These are phyloP conservation scores for Zaprionus ghesquierei DNA, from an alignment of 1,140 invertebrate species.

Conservation along the genomic window DNA sequence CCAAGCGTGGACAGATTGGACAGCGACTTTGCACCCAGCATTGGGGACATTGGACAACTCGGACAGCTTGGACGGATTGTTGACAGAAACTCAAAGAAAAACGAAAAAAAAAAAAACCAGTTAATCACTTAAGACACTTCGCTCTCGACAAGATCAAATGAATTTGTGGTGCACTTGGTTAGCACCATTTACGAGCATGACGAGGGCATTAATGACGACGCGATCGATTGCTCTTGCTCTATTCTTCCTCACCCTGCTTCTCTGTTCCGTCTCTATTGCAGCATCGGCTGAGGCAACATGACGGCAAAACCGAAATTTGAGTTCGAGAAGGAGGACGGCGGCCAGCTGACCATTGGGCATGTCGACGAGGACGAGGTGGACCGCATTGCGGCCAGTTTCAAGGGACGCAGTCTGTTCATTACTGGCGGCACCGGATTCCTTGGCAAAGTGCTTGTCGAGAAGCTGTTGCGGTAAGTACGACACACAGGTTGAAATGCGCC, in stretches of 20 bases:
- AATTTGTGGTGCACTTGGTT: conserved; percentile 70
- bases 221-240: not conserved
- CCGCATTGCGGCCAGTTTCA: conserved; percentile 84
- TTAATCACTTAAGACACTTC: conserved; percentile 13
- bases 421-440: conserved; percentile 92
- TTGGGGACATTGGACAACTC: conserved; percentile 38
- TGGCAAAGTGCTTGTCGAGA: conserved; percentile 95
- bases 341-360: conserved; percentile 56
- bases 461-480: conserved; percentile 86
- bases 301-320: conserved; percentile 69
- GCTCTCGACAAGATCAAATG: conserved; percentile 57
- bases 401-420: conserved; percentile 84
- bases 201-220: conserved; percentile 14
- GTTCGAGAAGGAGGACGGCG: conserved; percentile 72
- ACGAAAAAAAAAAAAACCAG: conserved; percentile 20
- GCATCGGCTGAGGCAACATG: conserved; percentile 43
- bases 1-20: conserved; percentile 26
- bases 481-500: not conserved
- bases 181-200: conserved; percentile 13
- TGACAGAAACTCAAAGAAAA: not conserved
- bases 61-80: not conserved
- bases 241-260: not conserved
- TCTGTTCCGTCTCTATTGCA: conserved; percentile 1
- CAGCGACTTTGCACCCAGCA: conserved; percentile 27
- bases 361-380: conserved; percentile 82